Evolutionary conservation across 2,797 vertebrate species (phyloP).

Genomic region (Zalophus californianus): DNA sequence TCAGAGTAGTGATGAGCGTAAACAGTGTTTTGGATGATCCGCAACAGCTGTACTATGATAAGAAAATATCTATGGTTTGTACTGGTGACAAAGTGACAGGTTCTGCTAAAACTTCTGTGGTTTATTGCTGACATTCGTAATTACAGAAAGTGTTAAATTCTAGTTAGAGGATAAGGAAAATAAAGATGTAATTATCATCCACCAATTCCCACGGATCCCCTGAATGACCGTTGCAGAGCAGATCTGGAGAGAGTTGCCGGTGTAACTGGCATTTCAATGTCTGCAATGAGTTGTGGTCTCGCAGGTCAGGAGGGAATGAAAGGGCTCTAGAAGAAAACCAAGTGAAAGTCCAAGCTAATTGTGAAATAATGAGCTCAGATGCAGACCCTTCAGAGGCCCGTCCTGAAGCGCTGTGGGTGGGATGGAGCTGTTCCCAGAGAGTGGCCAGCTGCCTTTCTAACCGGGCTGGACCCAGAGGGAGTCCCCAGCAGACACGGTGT

Average conservation of each 20-base stretch:
- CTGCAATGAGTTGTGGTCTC: neutral
- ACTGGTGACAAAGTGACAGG: neutral
- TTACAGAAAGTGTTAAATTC: constrained; percentile 4
- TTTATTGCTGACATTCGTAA: neutral
- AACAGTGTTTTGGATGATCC: neutral
- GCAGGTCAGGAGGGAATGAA: neutral
- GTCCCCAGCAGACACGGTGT: neutral
- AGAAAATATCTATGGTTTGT: neutral
- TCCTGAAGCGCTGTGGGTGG: neutral
- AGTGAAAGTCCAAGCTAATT: neutral
- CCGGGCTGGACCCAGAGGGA: neutral
- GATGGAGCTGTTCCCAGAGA: neutral
- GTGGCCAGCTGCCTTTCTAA: neutral
- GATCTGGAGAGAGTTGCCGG: neutral
- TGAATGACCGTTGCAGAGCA: neutral
- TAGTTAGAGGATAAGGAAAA: constrained; percentile 28
- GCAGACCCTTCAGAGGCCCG: neutral
- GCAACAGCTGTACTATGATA: neutral
- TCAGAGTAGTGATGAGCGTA: neutral
- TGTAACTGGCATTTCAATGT: neutral
- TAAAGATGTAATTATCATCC: neutral
- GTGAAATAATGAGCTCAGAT: neutral
- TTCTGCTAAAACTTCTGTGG: neutral
- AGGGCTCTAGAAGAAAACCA: neutral
- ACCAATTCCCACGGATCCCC: neutral